Percentiles rank a stretch among this genome's conserved stretches.
These are phyloP conservation scores for Taeniopygia guttata DNA, from an alignment of 2,797 vertebrate genomes.

Conservation along the genomic window DNA sequence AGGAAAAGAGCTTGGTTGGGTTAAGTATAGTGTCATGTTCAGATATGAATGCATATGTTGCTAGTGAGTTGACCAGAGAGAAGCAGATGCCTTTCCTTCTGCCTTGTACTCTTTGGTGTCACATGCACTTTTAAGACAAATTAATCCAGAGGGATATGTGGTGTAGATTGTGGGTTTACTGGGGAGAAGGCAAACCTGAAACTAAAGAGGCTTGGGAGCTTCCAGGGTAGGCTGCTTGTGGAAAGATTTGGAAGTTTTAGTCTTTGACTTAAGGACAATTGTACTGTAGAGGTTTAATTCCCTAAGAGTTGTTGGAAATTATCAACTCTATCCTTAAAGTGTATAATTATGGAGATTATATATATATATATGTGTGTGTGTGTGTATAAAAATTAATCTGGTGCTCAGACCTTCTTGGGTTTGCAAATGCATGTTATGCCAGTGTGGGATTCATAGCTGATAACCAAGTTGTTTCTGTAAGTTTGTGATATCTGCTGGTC, in stretches of 20 bases:
- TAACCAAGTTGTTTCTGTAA: background rate
- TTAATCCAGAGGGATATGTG: background rate
- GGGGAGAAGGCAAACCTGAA: background rate
- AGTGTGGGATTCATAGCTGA: background rate
- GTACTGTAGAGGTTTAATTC: background rate
- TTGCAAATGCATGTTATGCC: background rate
- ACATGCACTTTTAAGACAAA: background rate
- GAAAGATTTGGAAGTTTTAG: background rate
- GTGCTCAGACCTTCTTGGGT: background rate
- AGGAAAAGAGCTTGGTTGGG: background rate
- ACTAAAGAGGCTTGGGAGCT: background rate
- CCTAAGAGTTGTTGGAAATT: background rate
- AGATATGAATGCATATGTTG: background rate
- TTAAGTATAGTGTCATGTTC: background rate
- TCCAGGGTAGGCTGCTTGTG: background rate
- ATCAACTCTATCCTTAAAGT: background rate
- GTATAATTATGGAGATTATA: background rate
- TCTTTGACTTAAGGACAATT: background rate
- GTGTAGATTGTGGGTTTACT: background rate
- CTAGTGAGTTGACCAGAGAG: background rate
- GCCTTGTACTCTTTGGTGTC: background rate
- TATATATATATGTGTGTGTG: background rate
- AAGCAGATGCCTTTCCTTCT: background rate
- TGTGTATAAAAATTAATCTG: background rate
- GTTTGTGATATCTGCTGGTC: background rate